Evolutionary conservation across 2,113 vertebrate genomes (phyloP), one percentile per base, ranked within the genome.

Genomic region (Symphodus melops): DNA sequence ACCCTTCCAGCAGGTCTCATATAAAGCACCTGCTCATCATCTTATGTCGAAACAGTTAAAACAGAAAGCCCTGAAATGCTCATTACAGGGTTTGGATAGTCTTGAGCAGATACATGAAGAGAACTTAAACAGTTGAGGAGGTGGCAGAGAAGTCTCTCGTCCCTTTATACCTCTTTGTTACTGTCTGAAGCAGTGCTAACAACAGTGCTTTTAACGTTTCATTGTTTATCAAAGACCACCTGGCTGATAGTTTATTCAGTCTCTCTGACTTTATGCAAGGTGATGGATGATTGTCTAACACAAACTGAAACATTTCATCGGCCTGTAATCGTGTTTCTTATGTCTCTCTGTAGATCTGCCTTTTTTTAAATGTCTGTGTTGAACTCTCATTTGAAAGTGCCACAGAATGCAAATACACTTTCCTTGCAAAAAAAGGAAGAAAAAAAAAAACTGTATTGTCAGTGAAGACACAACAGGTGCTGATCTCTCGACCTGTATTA

Each of bases 1-100:
- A 12, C 1, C 19, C 16, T 48, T 17, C 19, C 16, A 48, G 16
- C 46, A 48, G 16, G 17, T 17, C 16, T 48, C 46, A 19, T 17
- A 48, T 19, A 6, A 17, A 17, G 46, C 46, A 48, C 5, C 16
- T 48, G 46, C 46, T 17, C 3, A 16, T 19, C 46, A 20, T 51
- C 48, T n/a, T 20, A 51, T 42, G 33, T 17, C 33, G 25, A 28
- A 33, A 28, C 54, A 56, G 6, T 9, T 28, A 33, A 33, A 33
- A 72, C 42, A 62, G 48, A 70, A 72, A 20, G 11, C 13, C 7
- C 72, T 81, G 59, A 68, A 72, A 79, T 1, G 9, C 36, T 67
- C 58, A 33, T 33, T 33, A 33, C 28, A 33, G 28, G 28, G 6
- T 5, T 33, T 33, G 3, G 28, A 33, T 33, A 33, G 28, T 33